These are phyloP conservation scores for Artibeus jamaicensis DNA, from an alignment of 2,797 vertebrate genomes.

Conservation along the genomic window DNA sequence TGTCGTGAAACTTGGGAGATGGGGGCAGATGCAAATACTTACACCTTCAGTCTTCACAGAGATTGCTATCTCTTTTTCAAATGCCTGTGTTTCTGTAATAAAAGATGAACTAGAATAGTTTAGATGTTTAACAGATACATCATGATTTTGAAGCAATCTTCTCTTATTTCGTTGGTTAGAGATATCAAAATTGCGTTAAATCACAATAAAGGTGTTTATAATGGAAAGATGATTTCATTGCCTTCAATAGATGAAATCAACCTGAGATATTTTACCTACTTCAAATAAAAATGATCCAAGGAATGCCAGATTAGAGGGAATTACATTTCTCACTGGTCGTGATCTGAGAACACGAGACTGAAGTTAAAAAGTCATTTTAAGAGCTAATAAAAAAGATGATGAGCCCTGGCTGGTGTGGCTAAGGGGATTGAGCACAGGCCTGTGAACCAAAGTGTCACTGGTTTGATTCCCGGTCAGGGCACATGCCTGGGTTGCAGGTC, in stretches of 20 bases:
- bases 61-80: background rate
- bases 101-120: conserved; percentile 56
- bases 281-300: background rate
- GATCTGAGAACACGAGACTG: background rate
- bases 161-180: background rate
- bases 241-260: background rate
- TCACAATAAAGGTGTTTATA: background rate
- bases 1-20: background rate
- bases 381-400: background rate
- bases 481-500: too few species aligned
- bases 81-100: conserved; percentile 48
- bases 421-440: too few species aligned
- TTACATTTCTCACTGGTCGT: background rate
- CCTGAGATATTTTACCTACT: background rate
- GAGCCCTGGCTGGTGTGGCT: background rate
- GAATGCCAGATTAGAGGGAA: background rate
- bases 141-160: background rate
- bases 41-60: background rate
- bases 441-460: too few species aligned
- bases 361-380: background rate
- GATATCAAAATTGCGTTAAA: background rate
- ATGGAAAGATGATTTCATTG: background rate
- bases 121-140: background rate
- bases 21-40: background rate
- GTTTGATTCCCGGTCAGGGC: too few species aligned